Percentiles rank a stretch among this genome's conserved stretches.
These are phyloP conservation scores for Thaumetopoea pityocampa DNA, from an alignment of 1,140 invertebrate genomes.

Conservation along the genomic window DNA sequence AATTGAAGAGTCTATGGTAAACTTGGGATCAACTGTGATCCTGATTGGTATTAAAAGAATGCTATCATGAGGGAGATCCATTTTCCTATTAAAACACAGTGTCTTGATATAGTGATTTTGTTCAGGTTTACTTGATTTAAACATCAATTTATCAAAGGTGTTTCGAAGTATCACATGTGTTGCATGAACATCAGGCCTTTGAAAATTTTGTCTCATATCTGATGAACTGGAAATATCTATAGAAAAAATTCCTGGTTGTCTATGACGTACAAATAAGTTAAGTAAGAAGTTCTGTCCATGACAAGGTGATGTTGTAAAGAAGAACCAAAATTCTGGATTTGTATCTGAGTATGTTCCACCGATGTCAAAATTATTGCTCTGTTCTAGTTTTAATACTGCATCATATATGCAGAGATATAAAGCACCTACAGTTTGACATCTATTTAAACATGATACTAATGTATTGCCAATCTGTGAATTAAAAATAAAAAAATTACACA, in stretches of 20 bases:
- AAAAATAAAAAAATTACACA: conserved; percentile 9
- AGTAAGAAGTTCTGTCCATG: conserved; percentile 36
- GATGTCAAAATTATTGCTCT: conserved; percentile 41
- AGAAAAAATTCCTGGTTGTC: conserved; percentile 33
- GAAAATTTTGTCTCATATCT: conserved; percentile 15
- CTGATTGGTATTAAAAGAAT: conserved; percentile 39
- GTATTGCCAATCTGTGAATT: conserved; percentile 29
- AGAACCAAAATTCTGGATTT: conserved; percentile 52
- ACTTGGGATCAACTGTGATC: conserved; percentile 28
- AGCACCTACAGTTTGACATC: conserved; percentile 36
- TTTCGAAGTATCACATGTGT: not conserved
- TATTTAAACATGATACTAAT: conserved; percentile 33
- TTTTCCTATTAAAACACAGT: conserved; percentile 24
- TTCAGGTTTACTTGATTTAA: conserved; percentile 13
- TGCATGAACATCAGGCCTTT: not conserved
- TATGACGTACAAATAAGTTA: conserved; percentile 49
- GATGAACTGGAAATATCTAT: conserved; percentile 36
- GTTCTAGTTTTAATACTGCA: conserved; percentile 31
- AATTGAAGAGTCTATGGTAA: conserved; percentile 26
- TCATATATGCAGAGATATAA: conserved; percentile 43
- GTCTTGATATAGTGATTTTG: conserved; percentile 44
- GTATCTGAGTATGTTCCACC: conserved; percentile 40
- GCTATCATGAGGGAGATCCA: not conserved
- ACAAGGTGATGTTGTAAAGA: conserved; percentile 34
- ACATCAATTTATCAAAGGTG: not conserved